These are phyloP conservation scores for Stegana nigrithorax DNA, from an alignment of 2,888 invertebrate species.

Conservation along the genomic window DNA sequence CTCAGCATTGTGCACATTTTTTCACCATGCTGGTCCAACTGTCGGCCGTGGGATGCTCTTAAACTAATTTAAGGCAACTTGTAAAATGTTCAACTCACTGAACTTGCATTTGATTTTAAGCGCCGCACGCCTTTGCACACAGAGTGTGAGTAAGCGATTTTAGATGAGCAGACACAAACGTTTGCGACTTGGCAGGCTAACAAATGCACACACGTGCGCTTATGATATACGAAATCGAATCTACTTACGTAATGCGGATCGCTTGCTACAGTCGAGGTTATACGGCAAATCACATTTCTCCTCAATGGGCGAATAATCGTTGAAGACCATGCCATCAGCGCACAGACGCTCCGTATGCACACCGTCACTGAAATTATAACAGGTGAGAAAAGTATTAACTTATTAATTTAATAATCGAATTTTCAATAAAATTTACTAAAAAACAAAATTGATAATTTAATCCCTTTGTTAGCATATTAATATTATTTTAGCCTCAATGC, in stretches of 20 bases:
- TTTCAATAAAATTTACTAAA: neutral
- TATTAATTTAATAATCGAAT: neutral
- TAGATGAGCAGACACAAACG: too few species aligned
- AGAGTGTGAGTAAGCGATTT: too few species aligned
- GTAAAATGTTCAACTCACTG: neutral
- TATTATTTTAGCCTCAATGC: slow-evolving; percentile 22
- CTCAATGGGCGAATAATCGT: slow-evolving; percentile 82
- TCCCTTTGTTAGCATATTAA: neutral
- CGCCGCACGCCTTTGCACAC: too few species aligned
- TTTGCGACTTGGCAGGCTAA: too few species aligned
- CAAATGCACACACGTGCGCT: too few species aligned
- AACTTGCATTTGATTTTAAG: slow-evolving; percentile 2
- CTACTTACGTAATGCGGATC: slow-evolving; percentile 83
- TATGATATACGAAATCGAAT: too few species aligned
- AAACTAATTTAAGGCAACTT: slow-evolving; percentile 4
- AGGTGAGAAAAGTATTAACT: slow-evolving; percentile 6
- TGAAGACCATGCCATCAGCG: slow-evolving; percentile 90
- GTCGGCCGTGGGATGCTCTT: neutral
- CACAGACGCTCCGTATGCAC: slow-evolving; percentile 82
- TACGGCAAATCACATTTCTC: slow-evolving; percentile 90
- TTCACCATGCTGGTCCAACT: too few species aligned
- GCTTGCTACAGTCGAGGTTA: slow-evolving; percentile 84
- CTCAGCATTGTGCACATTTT: neutral
- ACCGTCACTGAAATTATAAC: slow-evolving; percentile 72
- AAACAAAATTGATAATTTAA: neutral